Percentiles rank a stretch among this genome's conserved stretches.
Conservation (phyloP, 1,140 invertebrate genomes). For the Trachymyrmex septentrionalis region DNA sequence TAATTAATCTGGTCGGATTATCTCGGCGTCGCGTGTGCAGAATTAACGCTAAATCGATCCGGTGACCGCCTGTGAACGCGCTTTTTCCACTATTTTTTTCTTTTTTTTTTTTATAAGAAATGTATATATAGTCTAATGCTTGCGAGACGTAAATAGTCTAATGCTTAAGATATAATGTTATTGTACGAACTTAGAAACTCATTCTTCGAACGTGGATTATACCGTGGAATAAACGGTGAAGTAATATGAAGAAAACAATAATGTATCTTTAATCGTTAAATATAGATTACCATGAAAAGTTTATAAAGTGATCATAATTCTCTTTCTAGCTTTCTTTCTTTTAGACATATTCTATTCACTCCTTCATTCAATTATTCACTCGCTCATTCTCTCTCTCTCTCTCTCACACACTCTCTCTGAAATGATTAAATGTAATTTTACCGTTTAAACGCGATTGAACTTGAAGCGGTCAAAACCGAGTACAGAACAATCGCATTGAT, state of each 20-base stretch:
- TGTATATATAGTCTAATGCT: not conserved
- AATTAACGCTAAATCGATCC: conserved; percentile 63
- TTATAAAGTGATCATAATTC: not conserved
- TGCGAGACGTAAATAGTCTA: not conserved
- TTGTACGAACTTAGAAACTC: not conserved
- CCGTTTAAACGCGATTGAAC: conserved; percentile 22
- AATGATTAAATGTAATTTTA: conserved; percentile 36
- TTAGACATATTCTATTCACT: not conserved
- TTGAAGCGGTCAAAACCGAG: conserved; percentile 13
- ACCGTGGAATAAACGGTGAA: not conserved
- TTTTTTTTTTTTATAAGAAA: not conserved
- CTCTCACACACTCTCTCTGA: not conserved
- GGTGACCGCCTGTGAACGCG: not conserved
- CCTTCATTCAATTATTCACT: not conserved
- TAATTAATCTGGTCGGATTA: conserved; percentile 68
- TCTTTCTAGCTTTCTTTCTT: not conserved
- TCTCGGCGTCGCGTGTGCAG: conserved; percentile 19
- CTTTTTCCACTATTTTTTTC: not conserved
- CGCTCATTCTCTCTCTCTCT: not conserved
- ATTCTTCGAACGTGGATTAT: not conserved
- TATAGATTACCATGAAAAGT: conserved; percentile 19
- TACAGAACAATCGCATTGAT: conserved; percentile 45
- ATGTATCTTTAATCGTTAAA: not conserved
- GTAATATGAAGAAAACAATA: not conserved
- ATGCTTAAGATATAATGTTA: conserved; percentile 10